Evolutionary conservation across 1,140 invertebrate genomes (phyloP).

Genomic region (Scaptomyza montana): DNA sequence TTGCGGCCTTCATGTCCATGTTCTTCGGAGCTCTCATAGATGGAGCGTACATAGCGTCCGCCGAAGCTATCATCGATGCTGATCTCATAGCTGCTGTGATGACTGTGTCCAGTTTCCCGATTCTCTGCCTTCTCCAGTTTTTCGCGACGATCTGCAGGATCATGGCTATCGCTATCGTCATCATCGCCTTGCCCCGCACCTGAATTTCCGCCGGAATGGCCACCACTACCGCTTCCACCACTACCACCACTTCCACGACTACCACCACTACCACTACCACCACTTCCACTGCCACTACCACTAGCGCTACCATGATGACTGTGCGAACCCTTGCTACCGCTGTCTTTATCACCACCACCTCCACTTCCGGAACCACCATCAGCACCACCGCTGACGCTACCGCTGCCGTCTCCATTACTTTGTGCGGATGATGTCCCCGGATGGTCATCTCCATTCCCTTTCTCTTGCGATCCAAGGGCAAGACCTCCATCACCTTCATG

Average conservation of each 20-base stretch:
- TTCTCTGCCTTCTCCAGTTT: not conserved
- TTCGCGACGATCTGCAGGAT: constrained; percentile 1
- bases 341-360: too few relatives aligned
- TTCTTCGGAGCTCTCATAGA: constrained; percentile 71
- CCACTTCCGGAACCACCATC: too few relatives aligned
- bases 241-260: not conserved
- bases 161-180: constrained; percentile 66
- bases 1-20: constrained; percentile 58
- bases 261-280: not conserved
- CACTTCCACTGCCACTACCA: not conserved
- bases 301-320: not conserved
- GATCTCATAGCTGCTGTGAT: constrained; percentile 75
- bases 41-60: constrained; percentile 63
- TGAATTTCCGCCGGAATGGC: too few relatives aligned
- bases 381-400: too few relatives aligned
- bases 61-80: constrained; percentile 74
- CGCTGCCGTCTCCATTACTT: too few relatives aligned
- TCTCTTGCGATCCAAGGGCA: too few relatives aligned
- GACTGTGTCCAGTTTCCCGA: constrained; percentile 38
- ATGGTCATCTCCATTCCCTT: too few relatives aligned
- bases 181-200: constrained; percentile 16
- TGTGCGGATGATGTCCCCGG: too few relatives aligned
- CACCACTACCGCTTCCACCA: too few relatives aligned
- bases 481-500: too few relatives aligned
- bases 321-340: too few relatives aligned